Conservation (phyloP, 2,797 vertebrate species). For the Malurus splendens region DNA sequence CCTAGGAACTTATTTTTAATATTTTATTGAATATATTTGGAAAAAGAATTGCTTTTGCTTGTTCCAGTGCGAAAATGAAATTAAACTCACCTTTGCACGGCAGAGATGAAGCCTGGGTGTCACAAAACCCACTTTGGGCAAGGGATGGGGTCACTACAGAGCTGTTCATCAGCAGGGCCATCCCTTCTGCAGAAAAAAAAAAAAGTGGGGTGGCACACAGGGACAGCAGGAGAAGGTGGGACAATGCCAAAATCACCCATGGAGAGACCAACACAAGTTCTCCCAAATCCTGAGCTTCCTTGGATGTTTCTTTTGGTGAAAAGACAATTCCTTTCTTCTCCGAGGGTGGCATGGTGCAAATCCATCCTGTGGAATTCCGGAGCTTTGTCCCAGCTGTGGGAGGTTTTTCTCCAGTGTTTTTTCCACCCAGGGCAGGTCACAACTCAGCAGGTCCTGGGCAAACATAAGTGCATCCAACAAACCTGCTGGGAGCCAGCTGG, state of each 20-base stretch:
- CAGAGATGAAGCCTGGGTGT: neutral
- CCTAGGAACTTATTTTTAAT: neutral
- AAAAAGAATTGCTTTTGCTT: neutral
- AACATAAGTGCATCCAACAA: neutral
- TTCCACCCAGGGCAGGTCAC: neutral
- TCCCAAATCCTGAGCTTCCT: neutral
- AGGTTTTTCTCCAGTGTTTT: neutral
- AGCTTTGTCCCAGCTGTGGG: neutral
- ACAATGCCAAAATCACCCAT: neutral
- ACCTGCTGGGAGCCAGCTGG: neutral
- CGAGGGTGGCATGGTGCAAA: accelerated
- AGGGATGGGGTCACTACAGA: accelerated
- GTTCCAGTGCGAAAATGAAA: neutral
- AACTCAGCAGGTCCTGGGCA: neutral
- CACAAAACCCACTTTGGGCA: neutral
- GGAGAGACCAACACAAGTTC: neutral
- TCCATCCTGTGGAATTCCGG: accelerated
- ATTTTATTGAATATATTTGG: neutral
- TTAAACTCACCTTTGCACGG: neutral
- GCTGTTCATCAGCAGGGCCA: neutral
- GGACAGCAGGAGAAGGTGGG: neutral
- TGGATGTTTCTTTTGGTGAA: neutral
- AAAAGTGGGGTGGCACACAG: accelerated
- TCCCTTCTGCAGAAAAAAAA: neutral
- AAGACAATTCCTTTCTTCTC: neutral